phyloP scores from a whole-genome alignment of 2,888 invertebrate genomes.

The Euzophera pinguis region DNA sequence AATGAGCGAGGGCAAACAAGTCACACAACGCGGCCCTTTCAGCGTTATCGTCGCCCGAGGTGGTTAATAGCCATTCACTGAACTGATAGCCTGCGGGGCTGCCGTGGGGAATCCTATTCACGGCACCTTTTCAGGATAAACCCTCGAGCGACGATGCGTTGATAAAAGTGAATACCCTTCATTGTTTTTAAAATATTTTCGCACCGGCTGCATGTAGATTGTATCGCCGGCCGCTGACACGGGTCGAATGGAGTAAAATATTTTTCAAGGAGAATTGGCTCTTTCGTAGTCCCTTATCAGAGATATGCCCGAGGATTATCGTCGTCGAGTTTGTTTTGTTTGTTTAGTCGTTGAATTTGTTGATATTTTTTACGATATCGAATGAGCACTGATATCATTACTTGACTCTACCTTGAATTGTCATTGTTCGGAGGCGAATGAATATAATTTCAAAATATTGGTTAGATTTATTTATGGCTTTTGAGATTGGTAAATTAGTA shows the following conservation, averaged over 20 bases:
- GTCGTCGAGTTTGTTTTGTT: slow-evolving; percentile 31
- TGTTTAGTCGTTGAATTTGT: slow-evolving; percentile 22
- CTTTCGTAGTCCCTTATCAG: slow-evolving; percentile 44
- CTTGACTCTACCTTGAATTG: not conserved
- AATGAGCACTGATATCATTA: slow-evolving; percentile 1
- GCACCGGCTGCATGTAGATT: slow-evolving; percentile 55
- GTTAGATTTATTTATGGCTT: too few relatives aligned
- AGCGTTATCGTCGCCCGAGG: slow-evolving; percentile 73
- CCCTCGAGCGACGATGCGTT: slow-evolving; percentile 69
- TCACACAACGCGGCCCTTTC: slow-evolving; percentile 53
- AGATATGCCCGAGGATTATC: slow-evolving; percentile 32
- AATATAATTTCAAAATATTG: not conserved
- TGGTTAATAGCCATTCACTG: slow-evolving; percentile 71
- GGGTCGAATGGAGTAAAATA: slow-evolving; percentile 45
- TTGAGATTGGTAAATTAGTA: too few relatives aligned
- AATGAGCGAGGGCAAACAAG: slow-evolving; percentile 60
- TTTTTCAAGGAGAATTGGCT: slow-evolving; percentile 52
- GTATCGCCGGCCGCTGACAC: slow-evolving; percentile 39
- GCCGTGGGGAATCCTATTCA: slow-evolving; percentile 63
- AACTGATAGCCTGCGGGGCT: slow-evolving; percentile 61
- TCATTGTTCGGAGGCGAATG: not conserved
- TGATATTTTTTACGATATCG: slow-evolving; percentile 11
- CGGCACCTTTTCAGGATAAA: slow-evolving; percentile 52
- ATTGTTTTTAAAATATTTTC: slow-evolving; percentile 72
- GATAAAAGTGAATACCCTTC: slow-evolving; percentile 70